A percentile compares a stretch with the other conserved stretches of the same genome.
Conservation (phyloP, 1,140 invertebrate species). For the Manduca sexta region DNA sequence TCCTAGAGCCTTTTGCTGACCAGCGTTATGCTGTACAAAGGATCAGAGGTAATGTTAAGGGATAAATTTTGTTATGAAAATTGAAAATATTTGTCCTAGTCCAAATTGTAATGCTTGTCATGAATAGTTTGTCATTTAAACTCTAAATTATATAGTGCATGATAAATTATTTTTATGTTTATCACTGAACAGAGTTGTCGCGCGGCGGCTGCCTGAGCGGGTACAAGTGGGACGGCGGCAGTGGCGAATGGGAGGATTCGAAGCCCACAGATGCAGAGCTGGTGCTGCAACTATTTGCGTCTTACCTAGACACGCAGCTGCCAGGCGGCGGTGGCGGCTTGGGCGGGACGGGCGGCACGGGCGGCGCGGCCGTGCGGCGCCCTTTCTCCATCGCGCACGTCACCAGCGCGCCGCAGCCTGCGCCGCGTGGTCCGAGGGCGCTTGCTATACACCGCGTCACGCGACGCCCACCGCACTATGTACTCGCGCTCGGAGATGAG, state of each 20-base stretch:
- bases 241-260: constrained; percentile 80
- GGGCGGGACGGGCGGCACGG: constrained; percentile 17
- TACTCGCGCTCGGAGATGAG: constrained; percentile 78
- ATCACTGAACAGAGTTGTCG: constrained; percentile 72
- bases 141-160: too few relatives aligned
- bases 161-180: neutral
- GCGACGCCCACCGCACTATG: constrained; percentile 83
- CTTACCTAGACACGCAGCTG: constrained; percentile 84
- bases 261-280: constrained; percentile 85
- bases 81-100: too few relatives aligned
- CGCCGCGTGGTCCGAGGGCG: constrained; percentile 17
- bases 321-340: constrained; percentile 60
- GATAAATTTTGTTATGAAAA: too few relatives aligned
- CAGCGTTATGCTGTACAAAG: constrained; percentile 84
- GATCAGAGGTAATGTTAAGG: constrained; percentile 72
- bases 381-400: constrained; percentile 24
- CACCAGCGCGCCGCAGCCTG: constrained; percentile 17
- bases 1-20: constrained; percentile 82
- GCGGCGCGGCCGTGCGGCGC: constrained; percentile 9
- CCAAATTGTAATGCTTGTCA: too few relatives aligned
- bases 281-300: constrained; percentile 84
- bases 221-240: constrained; percentile 85
- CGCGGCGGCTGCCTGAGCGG: constrained; percentile 85
- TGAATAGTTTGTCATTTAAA: too few relatives aligned
- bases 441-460: constrained; percentile 34